Percentiles rank a stretch among this genome's conserved stretches.
phyloP scores from a whole-genome alignment of 2,888 invertebrate genomes.

The Nudaria mundana region DNA sequence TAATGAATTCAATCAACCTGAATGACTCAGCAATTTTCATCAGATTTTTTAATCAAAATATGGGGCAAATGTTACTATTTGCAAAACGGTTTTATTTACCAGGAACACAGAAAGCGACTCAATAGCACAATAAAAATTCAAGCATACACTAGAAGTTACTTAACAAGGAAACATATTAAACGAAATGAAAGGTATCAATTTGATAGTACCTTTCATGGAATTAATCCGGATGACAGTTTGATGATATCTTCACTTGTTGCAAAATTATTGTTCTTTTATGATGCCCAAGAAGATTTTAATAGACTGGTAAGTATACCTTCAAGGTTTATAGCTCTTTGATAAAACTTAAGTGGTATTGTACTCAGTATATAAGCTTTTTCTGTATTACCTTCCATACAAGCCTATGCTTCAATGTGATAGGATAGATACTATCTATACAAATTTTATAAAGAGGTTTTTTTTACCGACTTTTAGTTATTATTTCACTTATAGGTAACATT shows the following conservation, averaged over 20 bases:
- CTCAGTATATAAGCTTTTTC: too few relatives aligned
- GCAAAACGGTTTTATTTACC: conserved; percentile 41
- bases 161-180: conserved; percentile 85
- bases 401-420: too few relatives aligned
- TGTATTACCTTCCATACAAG: too few relatives aligned
- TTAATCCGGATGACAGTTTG: conserved; percentile 67
- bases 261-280: conserved; percentile 90
- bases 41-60: neutral
- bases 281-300: conserved; percentile 81
- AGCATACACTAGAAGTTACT: conserved; percentile 88
- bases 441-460: too few relatives aligned
- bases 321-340: neutral
- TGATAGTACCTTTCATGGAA: conserved; percentile 81
- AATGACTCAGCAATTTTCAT: conserved; percentile 10
- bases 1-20: neutral
- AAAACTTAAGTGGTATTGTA: neutral
- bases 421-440: too few relatives aligned
- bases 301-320: conserved; percentile 69
- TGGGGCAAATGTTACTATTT: neutral
- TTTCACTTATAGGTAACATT: too few relatives aligned
- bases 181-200: conserved; percentile 85
- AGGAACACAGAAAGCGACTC: conserved; percentile 86
- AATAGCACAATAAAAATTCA: conserved; percentile 91
- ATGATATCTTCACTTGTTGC: conserved; percentile 81
- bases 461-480: too few relatives aligned